A percentile compares a stretch with the other conserved stretches of the same genome.
Evolutionary conservation across 2,113 vertebrate species (phyloP).

Genomic region (Zosterops japonicus): DNA sequence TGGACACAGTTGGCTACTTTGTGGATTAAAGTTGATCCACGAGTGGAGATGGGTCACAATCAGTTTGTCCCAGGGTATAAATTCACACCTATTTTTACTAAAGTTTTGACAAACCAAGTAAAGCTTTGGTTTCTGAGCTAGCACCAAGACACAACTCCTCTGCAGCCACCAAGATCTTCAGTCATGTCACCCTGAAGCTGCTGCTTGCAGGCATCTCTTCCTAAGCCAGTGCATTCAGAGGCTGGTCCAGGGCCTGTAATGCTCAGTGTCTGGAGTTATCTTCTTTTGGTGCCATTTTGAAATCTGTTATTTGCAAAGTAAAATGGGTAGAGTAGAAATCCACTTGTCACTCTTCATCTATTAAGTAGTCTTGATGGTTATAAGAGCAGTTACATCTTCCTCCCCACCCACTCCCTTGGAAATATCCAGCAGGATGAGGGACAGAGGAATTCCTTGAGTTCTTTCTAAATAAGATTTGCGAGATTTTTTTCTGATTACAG

Average conservation of each 20-base stretch:
- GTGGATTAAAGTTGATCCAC: neutral
- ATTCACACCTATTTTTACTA: neutral
- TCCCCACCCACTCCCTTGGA: neutral
- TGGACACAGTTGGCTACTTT: neutral
- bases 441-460: neutral
- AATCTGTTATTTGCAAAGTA: neutral
- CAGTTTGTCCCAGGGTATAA: neutral
- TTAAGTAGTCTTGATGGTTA: neutral
- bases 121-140: neutral
- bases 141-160: rapidly evolving
- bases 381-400: neutral
- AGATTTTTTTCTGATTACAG: neutral
- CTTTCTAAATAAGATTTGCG: neutral
- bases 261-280: neutral
- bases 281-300: neutral
- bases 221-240: neutral
- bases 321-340: neutral
- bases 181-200: neutral
- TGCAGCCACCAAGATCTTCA: neutral
- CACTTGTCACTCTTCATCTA: neutral
- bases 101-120: neutral
- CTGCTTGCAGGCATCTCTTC: neutral
- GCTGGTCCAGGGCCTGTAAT: neutral
- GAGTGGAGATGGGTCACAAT: neutral
- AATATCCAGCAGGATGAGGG: neutral